Percentiles rank a stretch among this genome's conserved stretches.
Evolutionary conservation across 2,797 vertebrate genomes (phyloP).

Genomic region (Coccyzus lansbergi): DNA sequence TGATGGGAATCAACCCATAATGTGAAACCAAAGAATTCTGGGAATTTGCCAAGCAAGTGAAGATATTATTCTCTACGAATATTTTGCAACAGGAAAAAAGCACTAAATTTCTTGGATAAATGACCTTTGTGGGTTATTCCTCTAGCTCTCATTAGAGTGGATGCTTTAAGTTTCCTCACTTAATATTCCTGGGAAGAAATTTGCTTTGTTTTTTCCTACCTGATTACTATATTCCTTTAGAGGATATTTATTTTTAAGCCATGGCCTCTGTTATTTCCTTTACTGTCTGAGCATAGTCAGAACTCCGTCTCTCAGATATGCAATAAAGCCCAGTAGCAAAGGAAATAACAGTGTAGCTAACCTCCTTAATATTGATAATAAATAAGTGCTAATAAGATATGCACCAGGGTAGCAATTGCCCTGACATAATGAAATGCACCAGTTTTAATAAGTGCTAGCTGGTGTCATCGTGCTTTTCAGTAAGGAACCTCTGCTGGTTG

Average conservation of each 20-base stretch:
- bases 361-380: slow-evolving; percentile 77
- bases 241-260: slow-evolving; percentile 68
- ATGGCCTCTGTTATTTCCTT: slow-evolving; percentile 58
- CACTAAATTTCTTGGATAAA: not conserved
- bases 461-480: slow-evolving; percentile 7
- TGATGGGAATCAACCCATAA: slow-evolving; percentile 22
- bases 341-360: slow-evolving; percentile 77
- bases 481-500: not conserved
- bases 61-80: not conserved
- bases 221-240: slow-evolving; percentile 31
- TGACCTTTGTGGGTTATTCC: slow-evolving; percentile 26
- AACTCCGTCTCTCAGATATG: slow-evolving; percentile 40
- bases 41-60: not conserved
- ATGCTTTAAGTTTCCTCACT: slow-evolving; percentile 24
- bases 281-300: slow-evolving; percentile 47
- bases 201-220: slow-evolving; percentile 44
- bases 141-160: not conserved
- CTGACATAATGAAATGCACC: slow-evolving; percentile 71
- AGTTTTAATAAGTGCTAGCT: slow-evolving; percentile 45
- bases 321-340: slow-evolving; percentile 73
- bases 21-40: not conserved
- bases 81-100: not conserved
- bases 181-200: not conserved
- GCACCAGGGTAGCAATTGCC: slow-evolving; percentile 65
- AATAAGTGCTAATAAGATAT: slow-evolving; percentile 76